phyloP scores from a whole-genome alignment of 2,888 invertebrate species.

The Diarsia rubi region DNA sequence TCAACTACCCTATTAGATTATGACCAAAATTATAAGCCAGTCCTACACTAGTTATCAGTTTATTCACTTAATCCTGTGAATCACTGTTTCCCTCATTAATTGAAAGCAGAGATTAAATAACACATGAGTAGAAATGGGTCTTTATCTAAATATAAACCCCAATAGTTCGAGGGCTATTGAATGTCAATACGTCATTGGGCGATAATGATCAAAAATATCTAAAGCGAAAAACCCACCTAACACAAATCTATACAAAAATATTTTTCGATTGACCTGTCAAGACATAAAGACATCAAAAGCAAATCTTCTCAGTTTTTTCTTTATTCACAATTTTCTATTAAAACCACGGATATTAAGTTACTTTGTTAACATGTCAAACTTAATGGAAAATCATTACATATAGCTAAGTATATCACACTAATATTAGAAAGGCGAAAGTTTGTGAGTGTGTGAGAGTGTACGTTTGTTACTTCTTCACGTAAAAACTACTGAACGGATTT shows the following conservation, averaged over 20 bases:
- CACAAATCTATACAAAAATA: neutral
- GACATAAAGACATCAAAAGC: slow-evolving; percentile 2
- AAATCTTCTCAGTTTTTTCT: neutral
- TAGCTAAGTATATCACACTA: slow-evolving; percentile 3
- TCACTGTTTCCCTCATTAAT: neutral
- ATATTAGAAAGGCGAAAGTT: too few relatives aligned
- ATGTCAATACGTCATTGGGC: neutral
- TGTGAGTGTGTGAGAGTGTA: too few relatives aligned
- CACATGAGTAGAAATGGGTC: neutral
- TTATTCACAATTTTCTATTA: slow-evolving; percentile 25
- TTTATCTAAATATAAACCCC: neutral
- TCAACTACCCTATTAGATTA: too few relatives aligned
- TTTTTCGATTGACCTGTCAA: neutral
- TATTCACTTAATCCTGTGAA: neutral
- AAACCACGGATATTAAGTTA: slow-evolving; percentile 51
- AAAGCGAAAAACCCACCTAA: neutral
- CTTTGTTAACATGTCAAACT: slow-evolving; percentile 31
- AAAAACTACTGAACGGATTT: too few relatives aligned
- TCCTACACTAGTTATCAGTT: slow-evolving; percentile 3
- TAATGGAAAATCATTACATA: neutral
- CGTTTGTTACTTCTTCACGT: too few relatives aligned
- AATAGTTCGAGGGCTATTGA: neutral
- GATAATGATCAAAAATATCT: neutral
- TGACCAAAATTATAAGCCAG: neutral
- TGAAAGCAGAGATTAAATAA: neutral